A percentile compares a stretch with the other conserved stretches of the same genome.
phyloP scores from a whole-genome alignment of 2,888 invertebrate species.

The Melanargia galathea region DNA sequence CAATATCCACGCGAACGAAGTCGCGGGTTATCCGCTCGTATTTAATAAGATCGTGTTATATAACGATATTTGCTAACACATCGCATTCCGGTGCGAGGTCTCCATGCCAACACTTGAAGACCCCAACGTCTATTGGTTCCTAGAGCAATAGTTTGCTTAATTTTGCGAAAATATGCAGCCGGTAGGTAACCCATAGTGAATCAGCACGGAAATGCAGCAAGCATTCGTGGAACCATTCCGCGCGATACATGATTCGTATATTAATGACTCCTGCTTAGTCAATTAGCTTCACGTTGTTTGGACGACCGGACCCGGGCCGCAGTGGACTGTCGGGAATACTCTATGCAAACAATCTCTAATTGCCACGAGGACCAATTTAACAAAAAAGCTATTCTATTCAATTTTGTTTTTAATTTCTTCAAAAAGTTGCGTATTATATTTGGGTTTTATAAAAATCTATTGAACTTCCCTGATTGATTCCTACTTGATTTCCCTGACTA shows the following conservation, averaged over 20 bases:
- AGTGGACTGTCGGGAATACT: background rate
- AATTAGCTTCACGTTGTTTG: conserved; percentile 3
- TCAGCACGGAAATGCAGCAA: conserved; percentile 16
- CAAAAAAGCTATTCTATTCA: background rate
- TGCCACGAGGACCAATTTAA: background rate
- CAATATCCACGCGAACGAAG: too few relatives aligned
- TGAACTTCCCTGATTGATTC: too few relatives aligned
- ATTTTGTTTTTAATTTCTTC: too few relatives aligned
- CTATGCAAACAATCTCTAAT: background rate
- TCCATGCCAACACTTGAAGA: too few relatives aligned
- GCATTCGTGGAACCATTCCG: conserved; percentile 17
- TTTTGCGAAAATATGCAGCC: background rate
- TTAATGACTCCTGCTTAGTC: background rate
- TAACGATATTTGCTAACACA: too few relatives aligned
- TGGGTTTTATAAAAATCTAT: too few relatives aligned
- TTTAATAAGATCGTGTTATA: too few relatives aligned
- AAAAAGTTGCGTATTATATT: too few relatives aligned
- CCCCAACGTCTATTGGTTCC: too few relatives aligned
- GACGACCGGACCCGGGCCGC: background rate
- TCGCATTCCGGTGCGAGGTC: too few relatives aligned
- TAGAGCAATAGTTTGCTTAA: background rate
- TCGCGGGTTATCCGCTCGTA: too few relatives aligned
- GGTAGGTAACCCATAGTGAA: background rate
- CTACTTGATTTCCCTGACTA: too few relatives aligned
- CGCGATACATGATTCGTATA: conserved; percentile 3